Percentiles rank a stretch among this genome's conserved stretches.
Conservation (phyloP, 1,140 invertebrate genomes). For the Papilio polytes region DNA sequence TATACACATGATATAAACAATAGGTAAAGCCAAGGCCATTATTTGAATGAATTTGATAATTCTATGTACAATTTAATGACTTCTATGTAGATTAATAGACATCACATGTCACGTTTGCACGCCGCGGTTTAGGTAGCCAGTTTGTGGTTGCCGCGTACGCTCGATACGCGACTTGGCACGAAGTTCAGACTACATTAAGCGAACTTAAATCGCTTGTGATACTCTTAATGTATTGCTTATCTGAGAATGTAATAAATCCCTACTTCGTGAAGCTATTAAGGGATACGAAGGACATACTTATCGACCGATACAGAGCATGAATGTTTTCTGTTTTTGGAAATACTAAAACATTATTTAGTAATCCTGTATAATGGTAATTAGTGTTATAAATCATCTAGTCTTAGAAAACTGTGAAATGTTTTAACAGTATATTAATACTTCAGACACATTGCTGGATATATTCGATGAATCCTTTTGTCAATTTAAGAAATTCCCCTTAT, state of each 20-base stretch:
- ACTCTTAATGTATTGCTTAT: not conserved
- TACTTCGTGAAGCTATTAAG: not conserved
- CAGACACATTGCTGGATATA: too few species aligned
- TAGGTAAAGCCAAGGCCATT: not conserved
- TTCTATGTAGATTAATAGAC: constrained; percentile 43
- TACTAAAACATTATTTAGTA: too few species aligned
- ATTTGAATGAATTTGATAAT: not conserved
- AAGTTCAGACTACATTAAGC: not conserved
- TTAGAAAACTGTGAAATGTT: not conserved
- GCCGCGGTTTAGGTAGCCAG: constrained; percentile 36
- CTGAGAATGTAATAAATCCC: not conserved
- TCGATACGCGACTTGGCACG: constrained; percentile 17
- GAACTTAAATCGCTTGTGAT: not conserved
- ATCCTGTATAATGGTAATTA: too few species aligned
- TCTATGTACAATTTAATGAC: not conserved
- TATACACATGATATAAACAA: not conserved
- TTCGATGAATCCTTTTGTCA: too few species aligned
- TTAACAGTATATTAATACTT: too few species aligned
- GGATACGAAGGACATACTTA: not conserved
- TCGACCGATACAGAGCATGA: not conserved
- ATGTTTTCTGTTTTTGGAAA: not conserved
- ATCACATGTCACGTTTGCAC: constrained; percentile 56
- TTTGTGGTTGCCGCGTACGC: constrained; percentile 42
- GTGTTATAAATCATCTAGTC: too few species aligned
- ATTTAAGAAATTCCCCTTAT: too few species aligned